These are phyloP conservation scores for Emmelina monodactyla DNA, from an alignment of 2,888 invertebrate species.

Conservation along the genomic window DNA sequence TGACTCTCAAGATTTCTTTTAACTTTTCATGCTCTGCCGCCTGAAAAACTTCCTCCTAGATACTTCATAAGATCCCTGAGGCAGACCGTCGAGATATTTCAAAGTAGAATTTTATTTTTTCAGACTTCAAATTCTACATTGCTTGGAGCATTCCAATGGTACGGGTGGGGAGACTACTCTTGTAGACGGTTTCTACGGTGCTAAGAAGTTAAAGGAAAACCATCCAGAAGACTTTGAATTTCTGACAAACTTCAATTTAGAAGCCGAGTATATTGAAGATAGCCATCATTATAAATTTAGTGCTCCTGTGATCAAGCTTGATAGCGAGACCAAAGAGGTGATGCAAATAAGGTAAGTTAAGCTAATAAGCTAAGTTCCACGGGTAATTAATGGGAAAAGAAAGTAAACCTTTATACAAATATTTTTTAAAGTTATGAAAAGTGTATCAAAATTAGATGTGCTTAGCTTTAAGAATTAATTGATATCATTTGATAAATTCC, in stretches of 20 bases:
- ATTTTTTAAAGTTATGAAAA: too few species aligned
- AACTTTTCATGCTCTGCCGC: too few species aligned
- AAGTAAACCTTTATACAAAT: too few species aligned
- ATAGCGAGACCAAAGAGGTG: constrained; percentile 61
- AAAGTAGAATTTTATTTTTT: too few species aligned
- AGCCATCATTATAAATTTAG: constrained; percentile 63
- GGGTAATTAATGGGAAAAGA: too few species aligned
- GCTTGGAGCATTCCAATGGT: constrained; percentile 54
- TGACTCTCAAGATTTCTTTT: constrained; percentile 1
- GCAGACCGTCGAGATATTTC: too few species aligned
- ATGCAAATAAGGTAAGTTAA: constrained; percentile 68
- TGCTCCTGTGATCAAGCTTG: constrained; percentile 67
- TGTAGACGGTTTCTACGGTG: constrained; percentile 77
- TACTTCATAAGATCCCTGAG: too few species aligned
- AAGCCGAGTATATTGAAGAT: constrained; percentile 72
- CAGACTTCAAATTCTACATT: constrained; percentile 54
- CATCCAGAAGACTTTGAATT: constrained; percentile 66
- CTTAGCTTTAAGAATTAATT: too few species aligned
- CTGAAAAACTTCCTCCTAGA: background rate
- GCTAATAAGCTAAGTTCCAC: too few species aligned
- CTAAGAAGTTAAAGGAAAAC: constrained; percentile 56
- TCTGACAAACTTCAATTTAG: constrained; percentile 63
- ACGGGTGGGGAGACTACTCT: constrained; percentile 77
- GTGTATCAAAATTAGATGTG: too few species aligned
- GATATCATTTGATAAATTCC: too few species aligned